Conservation (phyloP, 2,888 invertebrate genomes). For the Adela reaumurella region DNA sequence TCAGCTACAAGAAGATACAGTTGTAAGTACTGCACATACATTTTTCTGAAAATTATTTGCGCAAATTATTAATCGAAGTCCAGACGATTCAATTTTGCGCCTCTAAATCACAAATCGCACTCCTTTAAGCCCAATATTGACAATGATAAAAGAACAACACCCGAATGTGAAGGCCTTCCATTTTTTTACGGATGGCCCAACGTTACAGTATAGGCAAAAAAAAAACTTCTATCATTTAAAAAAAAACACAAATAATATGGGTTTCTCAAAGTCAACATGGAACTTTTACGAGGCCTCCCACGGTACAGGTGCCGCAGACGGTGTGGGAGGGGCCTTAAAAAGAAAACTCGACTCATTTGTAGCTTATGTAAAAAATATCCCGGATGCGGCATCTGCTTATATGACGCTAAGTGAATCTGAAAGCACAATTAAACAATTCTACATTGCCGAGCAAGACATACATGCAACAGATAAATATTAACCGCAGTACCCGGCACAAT, state of each 20-base stretch:
- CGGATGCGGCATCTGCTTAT: no score
- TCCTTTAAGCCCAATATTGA: slow-evolving; percentile 4
- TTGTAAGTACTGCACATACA: background rate
- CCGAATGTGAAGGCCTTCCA: background rate
- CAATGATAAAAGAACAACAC: slow-evolving; percentile 1
- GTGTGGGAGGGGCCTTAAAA: slow-evolving; percentile 6
- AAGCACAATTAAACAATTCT: no score
- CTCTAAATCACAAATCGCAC: slow-evolving; percentile 1
- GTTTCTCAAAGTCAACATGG: slow-evolving; percentile 4
- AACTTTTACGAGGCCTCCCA: slow-evolving; percentile 5
- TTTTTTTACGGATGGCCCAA: slow-evolving; percentile 4
- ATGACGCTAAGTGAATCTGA: no score
- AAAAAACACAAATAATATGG: slow-evolving; percentile 1
- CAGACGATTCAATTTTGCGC: slow-evolving; percentile 2
- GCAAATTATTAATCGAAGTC: background rate
- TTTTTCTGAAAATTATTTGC: slow-evolving; percentile 1
- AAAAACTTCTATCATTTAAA: slow-evolving; percentile 3
- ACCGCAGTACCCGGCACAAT: no score
- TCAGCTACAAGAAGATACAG: background rate
- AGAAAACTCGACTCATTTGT: slow-evolving; percentile 2
- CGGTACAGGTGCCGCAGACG: slow-evolving; percentile 7
- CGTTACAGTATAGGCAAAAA: slow-evolving; percentile 4
- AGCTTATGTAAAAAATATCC: no score
- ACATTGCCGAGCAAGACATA: no score
- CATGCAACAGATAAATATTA: no score